Evolutionary conservation across 1,140 invertebrate species (phyloP).

Genomic region (Araneus ventricosus): DNA sequence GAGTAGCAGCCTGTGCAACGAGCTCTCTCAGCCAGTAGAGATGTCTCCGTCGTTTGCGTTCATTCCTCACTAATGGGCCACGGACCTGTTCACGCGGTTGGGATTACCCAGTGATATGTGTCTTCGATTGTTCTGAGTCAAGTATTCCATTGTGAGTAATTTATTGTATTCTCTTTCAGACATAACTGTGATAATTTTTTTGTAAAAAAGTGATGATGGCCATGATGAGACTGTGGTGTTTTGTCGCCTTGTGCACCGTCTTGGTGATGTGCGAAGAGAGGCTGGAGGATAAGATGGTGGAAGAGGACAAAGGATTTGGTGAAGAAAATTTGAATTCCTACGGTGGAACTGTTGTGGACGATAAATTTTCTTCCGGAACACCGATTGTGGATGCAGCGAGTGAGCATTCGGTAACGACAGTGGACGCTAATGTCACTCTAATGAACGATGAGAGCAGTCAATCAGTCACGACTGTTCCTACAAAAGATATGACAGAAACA

Average conservation of each 20-base stretch:
- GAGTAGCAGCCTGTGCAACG: neutral
- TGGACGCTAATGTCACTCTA: neutral
- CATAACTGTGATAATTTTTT: slow-evolving; percentile 1
- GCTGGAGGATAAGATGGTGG: neutral
- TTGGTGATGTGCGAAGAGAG: slow-evolving; percentile 7
- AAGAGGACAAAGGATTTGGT: neutral
- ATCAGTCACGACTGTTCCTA: neutral
- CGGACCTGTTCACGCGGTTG: slow-evolving; percentile 8
- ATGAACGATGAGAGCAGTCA: neutral
- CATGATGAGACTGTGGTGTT: slow-evolving; percentile 9
- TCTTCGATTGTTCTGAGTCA: slow-evolving; percentile 13
- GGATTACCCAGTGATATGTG: neutral
- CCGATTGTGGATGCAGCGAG: neutral
- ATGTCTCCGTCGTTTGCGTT: neutral
- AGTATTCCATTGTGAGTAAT: neutral
- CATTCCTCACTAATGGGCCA: neutral
- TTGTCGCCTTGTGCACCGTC: neutral
- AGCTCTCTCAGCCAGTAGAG: neutral
- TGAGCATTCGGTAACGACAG: neutral
- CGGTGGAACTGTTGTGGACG: neutral
- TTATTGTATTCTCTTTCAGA: slow-evolving; percentile 17
- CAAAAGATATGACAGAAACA: neutral
- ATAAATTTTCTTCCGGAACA: neutral
- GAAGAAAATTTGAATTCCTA: neutral
- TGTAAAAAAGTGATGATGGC: too few relatives aligned